Evolutionary conservation across 2,797 vertebrate species (phyloP).

Genomic region (Propithecus deckenii): DNA sequence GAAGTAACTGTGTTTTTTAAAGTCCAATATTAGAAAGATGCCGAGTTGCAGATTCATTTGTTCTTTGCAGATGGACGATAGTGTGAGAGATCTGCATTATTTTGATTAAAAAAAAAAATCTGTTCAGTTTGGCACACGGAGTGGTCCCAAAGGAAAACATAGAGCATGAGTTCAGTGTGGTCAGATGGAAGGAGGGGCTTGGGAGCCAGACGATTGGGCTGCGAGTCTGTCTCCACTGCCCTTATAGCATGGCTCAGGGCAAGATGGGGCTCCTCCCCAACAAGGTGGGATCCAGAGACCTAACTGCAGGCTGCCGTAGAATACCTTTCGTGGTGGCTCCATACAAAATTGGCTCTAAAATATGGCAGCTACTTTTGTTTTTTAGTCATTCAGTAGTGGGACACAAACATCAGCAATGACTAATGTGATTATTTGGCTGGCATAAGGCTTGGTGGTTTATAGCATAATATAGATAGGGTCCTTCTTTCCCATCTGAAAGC

Average conservation of each 20-base stretch:
- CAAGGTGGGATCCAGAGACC: background rate
- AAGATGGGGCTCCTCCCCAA: background rate
- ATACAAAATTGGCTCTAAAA: constrained; percentile 30
- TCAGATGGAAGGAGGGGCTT: background rate
- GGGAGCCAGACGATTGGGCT: background rate
- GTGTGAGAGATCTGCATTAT: constrained; percentile 22
- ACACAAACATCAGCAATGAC: constrained; percentile 57
- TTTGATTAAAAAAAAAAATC: constrained; percentile 20
- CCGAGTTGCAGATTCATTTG: background rate
- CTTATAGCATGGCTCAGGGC: background rate
- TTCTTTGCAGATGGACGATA: background rate
- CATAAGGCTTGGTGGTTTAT: constrained; percentile 57
- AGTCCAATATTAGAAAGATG: constrained; percentile 10
- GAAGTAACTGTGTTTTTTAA: constrained; percentile 7
- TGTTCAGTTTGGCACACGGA: constrained; percentile 36
- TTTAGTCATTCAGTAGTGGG: constrained; percentile 5
- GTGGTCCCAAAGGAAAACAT: background rate
- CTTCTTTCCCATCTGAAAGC: background rate
- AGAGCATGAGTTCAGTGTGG: background rate
- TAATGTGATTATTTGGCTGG: constrained; percentile 58
- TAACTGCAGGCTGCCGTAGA: constrained; percentile 10
- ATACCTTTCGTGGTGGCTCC: background rate
- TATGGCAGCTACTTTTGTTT: constrained; percentile 24
- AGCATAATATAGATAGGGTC: background rate
- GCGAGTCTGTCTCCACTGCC: background rate